Conservation (phyloP, 2,888 invertebrate genomes). For the Thalpophila matura region DNA sequence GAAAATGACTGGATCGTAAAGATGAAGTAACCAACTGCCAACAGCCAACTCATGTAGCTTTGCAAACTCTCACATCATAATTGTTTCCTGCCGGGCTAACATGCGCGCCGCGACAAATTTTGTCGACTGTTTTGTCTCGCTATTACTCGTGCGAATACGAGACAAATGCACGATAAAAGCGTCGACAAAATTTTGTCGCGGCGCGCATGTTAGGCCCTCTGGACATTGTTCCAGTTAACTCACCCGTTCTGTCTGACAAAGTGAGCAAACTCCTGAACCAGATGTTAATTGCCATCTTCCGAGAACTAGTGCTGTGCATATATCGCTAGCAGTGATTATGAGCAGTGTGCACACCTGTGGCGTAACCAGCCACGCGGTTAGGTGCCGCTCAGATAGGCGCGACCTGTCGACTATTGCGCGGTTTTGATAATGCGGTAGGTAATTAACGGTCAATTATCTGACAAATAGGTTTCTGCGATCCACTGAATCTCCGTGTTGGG, state of each 20-base stretch:
- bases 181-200: no score
- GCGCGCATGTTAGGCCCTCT: no score
- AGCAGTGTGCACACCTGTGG: constrained; percentile 41
- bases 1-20: no score
- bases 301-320: constrained; percentile 18
- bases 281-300: constrained; percentile 30
- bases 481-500: neutral
- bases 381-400: neutral
- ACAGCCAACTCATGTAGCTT: neutral
- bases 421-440: no score
- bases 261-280: neutral
- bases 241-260: neutral
- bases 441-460: neutral
- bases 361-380: constrained; percentile 12
- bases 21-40: no score
- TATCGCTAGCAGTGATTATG: constrained; percentile 37
- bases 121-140: no score
- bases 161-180: no score
- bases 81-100: no score
- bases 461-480: neutral
- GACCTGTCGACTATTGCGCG: neutral
- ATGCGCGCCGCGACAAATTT: no score
- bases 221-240: neutral
- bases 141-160: no score
- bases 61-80: neutral